These are phyloP conservation scores for Notarius lentiginosus DNA, from an alignment of 2,113 vertebrate genomes.

Conservation along the genomic window DNA sequence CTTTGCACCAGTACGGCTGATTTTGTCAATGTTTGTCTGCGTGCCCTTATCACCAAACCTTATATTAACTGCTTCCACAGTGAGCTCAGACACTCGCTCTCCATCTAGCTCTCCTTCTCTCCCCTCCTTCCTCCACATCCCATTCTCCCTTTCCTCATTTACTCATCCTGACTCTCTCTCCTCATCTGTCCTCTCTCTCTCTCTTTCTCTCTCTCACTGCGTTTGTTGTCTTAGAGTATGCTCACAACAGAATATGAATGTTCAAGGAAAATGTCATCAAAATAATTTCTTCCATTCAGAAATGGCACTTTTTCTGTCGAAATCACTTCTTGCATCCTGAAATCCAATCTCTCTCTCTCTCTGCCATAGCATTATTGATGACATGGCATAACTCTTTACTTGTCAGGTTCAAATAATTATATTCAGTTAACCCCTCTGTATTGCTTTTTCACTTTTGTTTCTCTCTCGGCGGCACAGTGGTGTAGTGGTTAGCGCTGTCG, in stretches of 20 bases:
- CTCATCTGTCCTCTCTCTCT: conserved; percentile 20
- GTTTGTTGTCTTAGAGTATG: conserved; percentile 9
- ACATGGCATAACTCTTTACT: neutral
- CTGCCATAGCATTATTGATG: neutral
- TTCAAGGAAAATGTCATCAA: neutral
- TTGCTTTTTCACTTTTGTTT: neutral
- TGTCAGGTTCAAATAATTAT: conserved; percentile 28
- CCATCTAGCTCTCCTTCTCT: conserved; percentile 62
- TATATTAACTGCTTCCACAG: conserved; percentile 80
- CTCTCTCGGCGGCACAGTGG: too few relatives aligned
- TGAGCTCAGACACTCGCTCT: conserved; percentile 74
- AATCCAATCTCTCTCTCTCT: conserved; percentile 2
- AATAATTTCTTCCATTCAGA: neutral
- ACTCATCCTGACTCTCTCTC: conserved; percentile 23
- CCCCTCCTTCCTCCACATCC: conserved; percentile 21
- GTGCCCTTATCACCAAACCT: conserved; percentile 76
- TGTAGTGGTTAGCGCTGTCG: too few relatives aligned
- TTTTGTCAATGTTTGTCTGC: conserved; percentile 81
- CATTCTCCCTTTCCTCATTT: neutral
- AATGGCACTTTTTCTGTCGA: neutral
- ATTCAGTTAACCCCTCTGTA: conserved; percentile 18
- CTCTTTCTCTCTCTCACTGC: conserved; percentile 21
- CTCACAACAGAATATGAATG: neutral
- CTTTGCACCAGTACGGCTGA: conserved; percentile 75
- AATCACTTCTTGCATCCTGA: conserved; percentile 12